Evolutionary conservation across 2,888 invertebrate species (phyloP), one percentile per base, ranked within the genome.

Genomic region (Pherbina coryleti): DNA sequence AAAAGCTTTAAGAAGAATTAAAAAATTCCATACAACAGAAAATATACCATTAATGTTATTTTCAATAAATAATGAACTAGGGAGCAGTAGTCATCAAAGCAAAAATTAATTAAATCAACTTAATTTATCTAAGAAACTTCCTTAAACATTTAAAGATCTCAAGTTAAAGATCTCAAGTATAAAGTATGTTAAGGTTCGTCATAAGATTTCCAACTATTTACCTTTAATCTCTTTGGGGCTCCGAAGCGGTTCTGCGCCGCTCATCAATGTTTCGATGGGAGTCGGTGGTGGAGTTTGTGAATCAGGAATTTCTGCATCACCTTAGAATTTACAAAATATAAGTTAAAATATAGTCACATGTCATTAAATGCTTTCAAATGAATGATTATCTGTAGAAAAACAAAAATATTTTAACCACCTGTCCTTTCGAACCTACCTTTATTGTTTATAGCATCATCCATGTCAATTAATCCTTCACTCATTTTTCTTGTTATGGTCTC

Each of bases 211-310:
- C 3, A 11, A 14, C 14, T 19, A 62, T 57, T 57, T 37, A 79
- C 79, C 76, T 78, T 78, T 77, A n/a, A 28, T 44, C 37, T 75
- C 67, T 67, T 60, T 53, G 49, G 78, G 72, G 9, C 31, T 62
- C 19, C 37, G 75, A 17, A 73, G 25, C 1, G 53, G 3, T 9
- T 76, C 57, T 72, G 37, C 37, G 34, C 55, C 57, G n/a, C 85
- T 84, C 31, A 80, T 70, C 80, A 83, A 82, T 25, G 82, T 81
- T 67, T 89, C 89, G 79, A 86, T 88, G 66, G 90, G 90, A 79
- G 90, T 90, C 78, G 90, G 90, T 79, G 90, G 90, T 77, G 90
- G 90, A 79, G 90, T 90, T 82, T 88, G 88, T 69, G 89, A 89
- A 78, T 86, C 79, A 67, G 88, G 87, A 78, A 89, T 86, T 81